Conservation (phyloP, 2,113 vertebrate species). For the Tetraodon nigroviridis region DNA sequence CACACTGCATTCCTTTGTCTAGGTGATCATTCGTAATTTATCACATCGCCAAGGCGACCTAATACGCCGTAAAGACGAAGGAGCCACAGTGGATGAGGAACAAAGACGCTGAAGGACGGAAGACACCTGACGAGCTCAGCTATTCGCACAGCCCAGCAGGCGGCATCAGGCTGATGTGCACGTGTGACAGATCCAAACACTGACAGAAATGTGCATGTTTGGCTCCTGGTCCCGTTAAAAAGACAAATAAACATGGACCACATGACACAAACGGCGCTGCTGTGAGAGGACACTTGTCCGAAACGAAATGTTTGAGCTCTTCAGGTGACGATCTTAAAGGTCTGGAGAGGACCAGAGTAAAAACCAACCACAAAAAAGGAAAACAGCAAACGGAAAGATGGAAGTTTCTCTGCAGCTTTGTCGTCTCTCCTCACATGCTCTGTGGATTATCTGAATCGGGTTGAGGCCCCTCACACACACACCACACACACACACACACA, state of each 20-base stretch:
- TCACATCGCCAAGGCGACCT: too few species aligned
- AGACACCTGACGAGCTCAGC: neutral
- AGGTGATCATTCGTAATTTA: too few species aligned
- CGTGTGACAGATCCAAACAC: constrained; percentile 3
- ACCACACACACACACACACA: constrained; percentile 5
- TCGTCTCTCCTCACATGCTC: constrained; percentile 43
- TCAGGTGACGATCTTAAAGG: too few species aligned
- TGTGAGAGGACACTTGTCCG: too few species aligned
- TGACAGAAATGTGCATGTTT: constrained; percentile 4
- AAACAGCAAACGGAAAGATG: too few species aligned
- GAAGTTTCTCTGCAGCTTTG: neutral
- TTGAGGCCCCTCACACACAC: constrained; percentile 17
- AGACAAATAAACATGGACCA: too few species aligned
- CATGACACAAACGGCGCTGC: too few species aligned
- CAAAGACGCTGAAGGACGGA: constrained; percentile 22
- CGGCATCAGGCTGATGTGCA: constrained; percentile 3
- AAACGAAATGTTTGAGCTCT: too few species aligned
- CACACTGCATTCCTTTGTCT: too few species aligned
- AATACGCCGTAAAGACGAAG: too few species aligned
- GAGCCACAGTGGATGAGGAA: neutral
- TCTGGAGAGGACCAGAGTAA: too few species aligned
- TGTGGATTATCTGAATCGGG: constrained; percentile 19
- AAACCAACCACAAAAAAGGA: too few species aligned
- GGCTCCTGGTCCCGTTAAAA: neutral
- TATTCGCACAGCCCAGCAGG: constrained; percentile 26